phyloP scores from a whole-genome alignment of 2,888 invertebrate genomes.

The Melieria picta region DNA sequence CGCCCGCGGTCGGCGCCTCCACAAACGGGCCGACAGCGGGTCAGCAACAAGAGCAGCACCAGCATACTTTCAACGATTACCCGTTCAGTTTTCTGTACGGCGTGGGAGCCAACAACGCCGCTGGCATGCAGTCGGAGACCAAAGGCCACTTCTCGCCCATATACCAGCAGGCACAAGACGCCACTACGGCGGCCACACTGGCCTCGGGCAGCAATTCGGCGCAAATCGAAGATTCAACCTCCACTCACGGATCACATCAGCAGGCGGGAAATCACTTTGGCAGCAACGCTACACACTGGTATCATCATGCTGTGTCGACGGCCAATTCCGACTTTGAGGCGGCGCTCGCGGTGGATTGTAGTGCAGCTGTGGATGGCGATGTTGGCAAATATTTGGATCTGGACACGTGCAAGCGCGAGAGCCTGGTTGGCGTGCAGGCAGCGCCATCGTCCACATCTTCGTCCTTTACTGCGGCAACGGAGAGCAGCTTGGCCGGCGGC shows the following conservation, averaged over 20 bases:
- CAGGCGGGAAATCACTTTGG: constrained; percentile 32
- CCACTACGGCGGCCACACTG: constrained; percentile 56
- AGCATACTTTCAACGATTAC: constrained; percentile 50
- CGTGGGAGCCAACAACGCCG: constrained; percentile 32
- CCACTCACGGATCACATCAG: constrained; percentile 36
- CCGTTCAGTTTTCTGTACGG: constrained; percentile 55
- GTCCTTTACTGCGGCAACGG: constrained; percentile 63
- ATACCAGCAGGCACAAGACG: constrained; percentile 48
- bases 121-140: constrained; percentile 27
- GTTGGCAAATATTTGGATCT: constrained; percentile 64
- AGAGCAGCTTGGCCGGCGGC: constrained; percentile 60
- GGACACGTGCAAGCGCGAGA: constrained; percentile 61
- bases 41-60: constrained; percentile 37
- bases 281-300: constrained; percentile 28
- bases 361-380: constrained; percentile 56
- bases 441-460: constrained; percentile 52
- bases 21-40: constrained; percentile 24
- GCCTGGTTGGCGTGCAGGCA: constrained; percentile 32
- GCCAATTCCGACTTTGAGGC: constrained; percentile 55
- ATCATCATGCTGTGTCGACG: constrained; percentile 38
- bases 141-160: constrained; percentile 41
- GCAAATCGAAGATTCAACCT: constrained; percentile 39
- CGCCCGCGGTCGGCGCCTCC: constrained; percentile 13
- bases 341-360: constrained; percentile 55
- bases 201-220: constrained; percentile 54